phyloP scores from a whole-genome alignment of 2,113 vertebrate species.

The Cyanoramphus novaezelandiae region DNA sequence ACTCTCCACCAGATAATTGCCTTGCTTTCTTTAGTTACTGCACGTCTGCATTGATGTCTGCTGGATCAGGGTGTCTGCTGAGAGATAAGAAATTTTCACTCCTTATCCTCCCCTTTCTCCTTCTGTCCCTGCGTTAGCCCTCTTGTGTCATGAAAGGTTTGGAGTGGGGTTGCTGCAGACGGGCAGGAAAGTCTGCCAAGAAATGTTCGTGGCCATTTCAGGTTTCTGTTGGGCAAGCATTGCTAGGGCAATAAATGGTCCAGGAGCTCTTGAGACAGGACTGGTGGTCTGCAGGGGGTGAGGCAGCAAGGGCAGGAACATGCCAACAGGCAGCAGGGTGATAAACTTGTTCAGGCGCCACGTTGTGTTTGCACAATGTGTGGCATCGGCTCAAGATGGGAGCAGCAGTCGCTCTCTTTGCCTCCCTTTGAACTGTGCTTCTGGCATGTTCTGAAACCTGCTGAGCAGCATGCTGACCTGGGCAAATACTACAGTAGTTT shows the following conservation, averaged over 20 bases:
- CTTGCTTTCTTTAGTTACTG: not conserved
- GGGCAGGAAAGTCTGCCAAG: not conserved
- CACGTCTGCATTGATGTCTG: not conserved
- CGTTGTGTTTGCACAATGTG: not conserved
- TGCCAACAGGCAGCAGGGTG: fast-evolving
- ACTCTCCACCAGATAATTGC: not conserved
- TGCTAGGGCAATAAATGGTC: not conserved
- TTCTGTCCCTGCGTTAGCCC: not conserved
- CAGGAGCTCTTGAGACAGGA: not conserved
- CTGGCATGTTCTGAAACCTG: not conserved
- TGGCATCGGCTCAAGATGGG: not conserved
- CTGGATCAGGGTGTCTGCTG: not conserved
- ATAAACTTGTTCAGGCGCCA: not conserved
- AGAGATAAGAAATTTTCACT: not conserved
- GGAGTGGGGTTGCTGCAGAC: not conserved
- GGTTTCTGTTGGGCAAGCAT: not conserved
- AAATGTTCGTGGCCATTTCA: not conserved
- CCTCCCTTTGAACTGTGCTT: not conserved
- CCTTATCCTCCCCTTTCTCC: not conserved
- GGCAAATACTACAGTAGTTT: not conserved
- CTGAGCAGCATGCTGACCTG: constrained; percentile 9
- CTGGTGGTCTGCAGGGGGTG: not conserved
- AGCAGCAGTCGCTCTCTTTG: not conserved
- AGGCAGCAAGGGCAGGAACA: fast-evolving
- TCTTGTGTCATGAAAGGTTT: not conserved